Conservation (phyloP, 2,888 invertebrate species). For the Hypomecis punctinalis region DNA sequence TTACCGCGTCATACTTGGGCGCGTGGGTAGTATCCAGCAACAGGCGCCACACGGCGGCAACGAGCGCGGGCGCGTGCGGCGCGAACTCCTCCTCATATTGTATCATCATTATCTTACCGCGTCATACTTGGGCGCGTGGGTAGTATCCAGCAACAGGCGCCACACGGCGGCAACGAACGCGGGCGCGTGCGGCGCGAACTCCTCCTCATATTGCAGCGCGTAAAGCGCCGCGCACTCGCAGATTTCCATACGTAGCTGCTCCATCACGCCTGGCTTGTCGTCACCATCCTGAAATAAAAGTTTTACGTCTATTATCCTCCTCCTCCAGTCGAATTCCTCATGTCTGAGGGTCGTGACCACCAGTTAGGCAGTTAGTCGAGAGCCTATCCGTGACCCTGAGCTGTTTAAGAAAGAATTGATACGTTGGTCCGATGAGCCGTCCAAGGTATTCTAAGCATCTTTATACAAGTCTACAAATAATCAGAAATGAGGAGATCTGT, state of each 20-base stretch:
- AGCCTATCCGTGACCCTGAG: too few species aligned
- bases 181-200: slow-evolving; percentile 95
- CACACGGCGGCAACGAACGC: slow-evolving; percentile 98
- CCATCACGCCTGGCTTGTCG: slow-evolving; percentile 94
- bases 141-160: slow-evolving; percentile 94
- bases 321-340: too few species aligned
- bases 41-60: slow-evolving; percentile 97
- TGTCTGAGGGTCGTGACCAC: too few species aligned
- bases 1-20: slow-evolving; percentile 91
- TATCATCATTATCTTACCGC: slow-evolving; percentile 83
- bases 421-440: too few species aligned
- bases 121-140: slow-evolving; percentile 95
- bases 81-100: slow-evolving; percentile 95
- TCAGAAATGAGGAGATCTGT: too few species aligned
- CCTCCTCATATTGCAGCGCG: slow-evolving; percentile 99
- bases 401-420: too few species aligned
- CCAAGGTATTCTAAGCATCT: too few species aligned
- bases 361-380: too few species aligned
- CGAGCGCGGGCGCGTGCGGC: slow-evolving; percentile 94
- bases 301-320: too few species aligned
- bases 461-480: too few species aligned
- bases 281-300: slow-evolving; percentile 87
- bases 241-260: slow-evolving; percentile 96
- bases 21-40: slow-evolving; percentile 93
- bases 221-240: slow-evolving; percentile 98